A percentile compares a stretch with the other conserved stretches of the same genome.
Conservation (phyloP, 2,113 vertebrate species). For the Hemiprocne comata region DNA sequence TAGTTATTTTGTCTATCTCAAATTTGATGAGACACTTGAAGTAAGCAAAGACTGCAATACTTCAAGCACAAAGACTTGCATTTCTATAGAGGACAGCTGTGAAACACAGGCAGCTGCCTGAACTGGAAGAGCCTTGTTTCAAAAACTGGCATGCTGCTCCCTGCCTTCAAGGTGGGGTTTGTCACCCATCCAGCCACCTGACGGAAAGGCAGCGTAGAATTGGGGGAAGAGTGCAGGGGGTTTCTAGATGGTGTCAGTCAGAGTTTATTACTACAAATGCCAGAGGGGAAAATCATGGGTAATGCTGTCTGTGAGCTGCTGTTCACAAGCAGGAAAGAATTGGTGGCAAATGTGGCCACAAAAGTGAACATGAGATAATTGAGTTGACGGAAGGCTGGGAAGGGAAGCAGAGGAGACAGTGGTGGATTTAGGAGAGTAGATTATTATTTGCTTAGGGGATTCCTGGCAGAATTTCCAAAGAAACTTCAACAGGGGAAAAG, state of each 20-base stretch:
- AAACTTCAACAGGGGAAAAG: neutral
- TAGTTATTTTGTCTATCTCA: neutral
- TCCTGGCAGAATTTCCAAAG: neutral
- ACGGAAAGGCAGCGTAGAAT: neutral
- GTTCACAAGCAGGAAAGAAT: neutral
- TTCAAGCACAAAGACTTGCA: neutral
- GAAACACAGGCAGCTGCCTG: neutral
- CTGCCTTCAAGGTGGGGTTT: neutral
- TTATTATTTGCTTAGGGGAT: neutral
- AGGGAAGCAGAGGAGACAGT: neutral
- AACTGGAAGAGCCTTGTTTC: neutral
- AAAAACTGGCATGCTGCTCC: neutral
- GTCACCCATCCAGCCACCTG: neutral
- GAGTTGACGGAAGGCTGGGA: neutral
- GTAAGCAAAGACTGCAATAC: neutral
- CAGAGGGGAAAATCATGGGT: rapidly evolving
- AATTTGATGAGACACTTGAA: neutral
- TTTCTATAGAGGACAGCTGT: neutral
- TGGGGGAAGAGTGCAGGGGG: neutral
- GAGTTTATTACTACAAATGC: neutral
- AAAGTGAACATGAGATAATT: neutral
- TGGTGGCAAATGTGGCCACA: neutral
- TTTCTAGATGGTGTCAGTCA: neutral
- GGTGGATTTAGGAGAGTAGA: neutral
- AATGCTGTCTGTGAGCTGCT: neutral